These are phyloP conservation scores for Druon quercuslanigerum DNA, from an alignment of 1,140 invertebrate genomes.

Conservation along the genomic window DNA sequence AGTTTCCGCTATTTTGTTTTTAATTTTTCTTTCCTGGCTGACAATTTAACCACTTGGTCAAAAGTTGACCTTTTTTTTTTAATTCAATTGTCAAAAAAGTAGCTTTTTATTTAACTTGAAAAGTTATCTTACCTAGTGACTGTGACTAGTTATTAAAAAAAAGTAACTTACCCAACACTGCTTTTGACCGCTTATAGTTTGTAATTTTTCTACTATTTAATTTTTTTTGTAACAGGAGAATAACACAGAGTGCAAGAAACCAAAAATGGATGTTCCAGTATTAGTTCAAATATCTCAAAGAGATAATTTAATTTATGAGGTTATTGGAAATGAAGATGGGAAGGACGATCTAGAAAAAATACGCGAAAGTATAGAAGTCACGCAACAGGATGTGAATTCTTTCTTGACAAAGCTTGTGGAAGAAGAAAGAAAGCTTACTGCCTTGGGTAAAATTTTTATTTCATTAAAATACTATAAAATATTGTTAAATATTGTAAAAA, in stretches of 20 bases:
- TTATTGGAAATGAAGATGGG: not conserved
- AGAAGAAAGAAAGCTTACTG: not conserved
- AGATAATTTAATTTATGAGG: conserved; percentile 21
- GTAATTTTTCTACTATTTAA: too few species aligned
- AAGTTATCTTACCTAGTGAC: too few species aligned
- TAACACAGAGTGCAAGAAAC: not conserved
- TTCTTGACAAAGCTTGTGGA: not conserved
- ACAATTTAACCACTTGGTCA: too few species aligned
- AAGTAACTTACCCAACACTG: too few species aligned
- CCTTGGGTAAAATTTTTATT: not conserved
- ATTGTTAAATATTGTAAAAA: not conserved
- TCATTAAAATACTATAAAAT: not conserved
- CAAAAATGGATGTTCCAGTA: conserved; percentile 12
- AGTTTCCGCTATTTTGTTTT: too few species aligned
- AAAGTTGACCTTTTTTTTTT: too few species aligned
- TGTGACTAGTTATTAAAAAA: too few species aligned
- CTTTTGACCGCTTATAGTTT: too few species aligned
- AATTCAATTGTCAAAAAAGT: too few species aligned
- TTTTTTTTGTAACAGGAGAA: not conserved
- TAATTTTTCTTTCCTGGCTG: too few species aligned
- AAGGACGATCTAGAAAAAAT: not conserved
- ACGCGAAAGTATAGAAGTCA: not conserved
- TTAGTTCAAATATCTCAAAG: not conserved
- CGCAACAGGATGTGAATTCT: conserved; percentile 1
- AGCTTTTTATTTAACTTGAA: too few species aligned